A percentile compares a stretch with the other conserved stretches of the same genome.
Conservation (phyloP, 2,888 invertebrate genomes). For the Barypeithes pellucidus region DNA sequence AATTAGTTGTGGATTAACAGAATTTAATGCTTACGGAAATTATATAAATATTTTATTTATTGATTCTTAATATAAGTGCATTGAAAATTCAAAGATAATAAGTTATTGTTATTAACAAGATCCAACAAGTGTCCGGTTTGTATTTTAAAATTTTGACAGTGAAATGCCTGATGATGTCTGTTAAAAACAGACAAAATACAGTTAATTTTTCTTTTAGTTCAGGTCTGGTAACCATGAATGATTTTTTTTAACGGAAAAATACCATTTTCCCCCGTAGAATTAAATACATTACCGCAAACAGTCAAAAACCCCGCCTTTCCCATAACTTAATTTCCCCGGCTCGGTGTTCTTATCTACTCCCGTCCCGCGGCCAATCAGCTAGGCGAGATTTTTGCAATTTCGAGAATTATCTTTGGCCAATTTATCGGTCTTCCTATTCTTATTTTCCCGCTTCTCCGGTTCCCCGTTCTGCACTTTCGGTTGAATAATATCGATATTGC, state of each 20-base stretch:
- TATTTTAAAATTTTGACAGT: too few relatives aligned
- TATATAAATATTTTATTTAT: too few relatives aligned
- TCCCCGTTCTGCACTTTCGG: slow-evolving; percentile 17
- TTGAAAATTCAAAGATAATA: too few relatives aligned
- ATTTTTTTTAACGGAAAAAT: too few relatives aligned
- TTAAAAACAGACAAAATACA: too few relatives aligned
- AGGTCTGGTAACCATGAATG: too few relatives aligned
- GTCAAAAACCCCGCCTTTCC: slow-evolving; percentile 2
- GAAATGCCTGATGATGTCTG: too few relatives aligned
- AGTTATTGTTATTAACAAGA: too few relatives aligned
- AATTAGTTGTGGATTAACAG: slow-evolving; percentile 59
- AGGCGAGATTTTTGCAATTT: slow-evolving; percentile 53
- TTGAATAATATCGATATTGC: slow-evolving; percentile 56
- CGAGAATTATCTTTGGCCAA: slow-evolving; percentile 50
- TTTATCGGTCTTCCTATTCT: slow-evolving; percentile 48
- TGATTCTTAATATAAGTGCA: too few relatives aligned
- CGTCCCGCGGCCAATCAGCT: slow-evolving; percentile 49
- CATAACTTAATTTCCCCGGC: slow-evolving; percentile 36
- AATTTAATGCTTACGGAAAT: too few relatives aligned
- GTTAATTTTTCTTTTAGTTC: too few relatives aligned
- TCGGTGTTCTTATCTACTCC: slow-evolving; percentile 44
- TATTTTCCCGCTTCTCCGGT: slow-evolving; percentile 39
- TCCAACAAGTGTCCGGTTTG: too few relatives aligned
- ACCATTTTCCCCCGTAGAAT: neutral
- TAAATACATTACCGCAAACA: slow-evolving; percentile 1